Evolutionary conservation across 2,113 vertebrate species (phyloP), one percentile per base, ranked within the genome.

Genomic region (Dicerorhinus sumatrensis): DNA sequence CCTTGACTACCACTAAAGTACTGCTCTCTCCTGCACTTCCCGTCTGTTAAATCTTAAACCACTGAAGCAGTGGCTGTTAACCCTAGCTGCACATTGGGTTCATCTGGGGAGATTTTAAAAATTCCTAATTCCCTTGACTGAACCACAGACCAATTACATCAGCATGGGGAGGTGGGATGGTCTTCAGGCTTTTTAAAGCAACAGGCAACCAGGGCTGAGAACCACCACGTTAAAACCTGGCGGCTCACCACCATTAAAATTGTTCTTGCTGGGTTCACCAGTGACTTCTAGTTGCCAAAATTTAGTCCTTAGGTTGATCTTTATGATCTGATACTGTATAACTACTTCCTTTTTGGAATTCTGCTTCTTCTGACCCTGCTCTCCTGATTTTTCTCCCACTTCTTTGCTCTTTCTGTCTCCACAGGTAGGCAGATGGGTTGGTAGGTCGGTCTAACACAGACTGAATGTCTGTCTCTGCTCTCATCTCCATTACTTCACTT

Each of bases 31-130:
- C 48, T 72, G n/a, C 13, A 58, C 27, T 70, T 79, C 63, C 84
- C 29, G 16, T 48, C 46, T 54, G 3, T 56, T 54, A 62, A 42
- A 89, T 85, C 51, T 42, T 58, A 94, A 0, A 31, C 62, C 72
- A 42, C 36, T 6, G 42, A 82, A 70, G 36, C 91, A 42, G n/a
- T 80, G 60, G 46, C 39, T 87, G 93, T 87, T 91, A 89, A 75
- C 90, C 56, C n/a, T 46, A 33, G 65, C 82, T 91, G 23, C 46
- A 27, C 31, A 13, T 56, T n/a, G 88, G 48, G 70, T 48, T 67
- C 51, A 70, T 62, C 83, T 85, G 79, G 42, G 76, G 16, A 94
- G 54, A 39, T 80, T 76, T 42, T 69, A 2, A 7, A 72, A 73
- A 88, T 54, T 65, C 21, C 8, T 23, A 23, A 60, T 88, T 92